Percentiles rank a stretch among this genome's conserved stretches.
Conservation (phyloP, 1,140 invertebrate species). For the Camponotus floridanus region DNA sequence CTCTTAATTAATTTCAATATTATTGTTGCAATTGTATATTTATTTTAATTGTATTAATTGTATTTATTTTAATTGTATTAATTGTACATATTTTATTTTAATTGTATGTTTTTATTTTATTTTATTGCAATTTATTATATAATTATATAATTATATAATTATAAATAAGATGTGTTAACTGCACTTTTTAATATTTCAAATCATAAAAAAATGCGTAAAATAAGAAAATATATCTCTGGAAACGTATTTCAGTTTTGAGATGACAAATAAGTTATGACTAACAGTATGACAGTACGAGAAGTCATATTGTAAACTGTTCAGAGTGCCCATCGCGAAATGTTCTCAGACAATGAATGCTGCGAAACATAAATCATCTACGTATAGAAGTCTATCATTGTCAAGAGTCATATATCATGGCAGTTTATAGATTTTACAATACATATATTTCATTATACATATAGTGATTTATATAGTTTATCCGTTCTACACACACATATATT, state of each 20-base stretch:
- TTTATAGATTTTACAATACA: slow-evolving; percentile 27
- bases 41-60: too few species aligned
- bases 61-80: too few species aligned
- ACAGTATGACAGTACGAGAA: slow-evolving; percentile 68
- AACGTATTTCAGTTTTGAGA: slow-evolving; percentile 67
- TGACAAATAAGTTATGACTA: slow-evolving; percentile 80
- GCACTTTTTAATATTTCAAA: not conserved
- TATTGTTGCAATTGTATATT: not conserved
- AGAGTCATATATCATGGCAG: slow-evolving; percentile 52
- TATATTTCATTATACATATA: not conserved
- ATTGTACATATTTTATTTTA: too few species aligned
- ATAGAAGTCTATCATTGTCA: slow-evolving; percentile 46
- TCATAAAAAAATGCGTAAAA: slow-evolving; percentile 6
- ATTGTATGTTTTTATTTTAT: not conserved
- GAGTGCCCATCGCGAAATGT: slow-evolving; percentile 76
- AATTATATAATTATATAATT: not conserved
- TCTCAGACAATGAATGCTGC: slow-evolving; percentile 75
- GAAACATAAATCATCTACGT: slow-evolving; percentile 60
- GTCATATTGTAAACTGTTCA: slow-evolving; percentile 74
- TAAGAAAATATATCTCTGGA: not conserved
- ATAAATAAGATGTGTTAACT: not conserved
- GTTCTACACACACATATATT: too few species aligned
- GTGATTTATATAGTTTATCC: not conserved
- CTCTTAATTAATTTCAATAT: not conserved
- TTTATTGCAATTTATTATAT: not conserved